These are phyloP conservation scores for Anguilla megastoma DNA, from an alignment of 2,797 vertebrate species.

Conservation along the genomic window DNA sequence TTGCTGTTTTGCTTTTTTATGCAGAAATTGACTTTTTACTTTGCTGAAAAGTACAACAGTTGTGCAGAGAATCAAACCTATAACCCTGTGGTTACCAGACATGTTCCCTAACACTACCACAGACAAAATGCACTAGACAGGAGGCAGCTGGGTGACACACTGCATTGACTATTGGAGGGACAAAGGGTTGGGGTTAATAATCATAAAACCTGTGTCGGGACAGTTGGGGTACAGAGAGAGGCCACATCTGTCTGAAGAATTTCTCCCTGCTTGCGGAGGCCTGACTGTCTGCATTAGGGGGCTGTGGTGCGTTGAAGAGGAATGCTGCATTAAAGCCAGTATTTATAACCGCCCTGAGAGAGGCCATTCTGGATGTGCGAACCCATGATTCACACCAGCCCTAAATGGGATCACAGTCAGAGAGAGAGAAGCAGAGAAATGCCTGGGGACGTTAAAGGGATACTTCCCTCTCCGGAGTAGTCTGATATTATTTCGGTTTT, in stretches of 20 bases:
- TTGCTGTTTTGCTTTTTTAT: neutral
- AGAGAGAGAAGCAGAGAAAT: neutral
- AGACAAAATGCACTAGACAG: neutral
- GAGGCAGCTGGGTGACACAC: no score
- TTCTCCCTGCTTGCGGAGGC: neutral
- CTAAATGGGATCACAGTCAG: neutral
- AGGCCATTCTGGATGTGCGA: neutral
- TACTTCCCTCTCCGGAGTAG: neutral
- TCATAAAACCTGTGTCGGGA: neutral
- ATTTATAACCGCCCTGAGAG: slow-evolving; percentile 8
- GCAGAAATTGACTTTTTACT: neutral
- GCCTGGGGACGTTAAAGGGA: neutral
- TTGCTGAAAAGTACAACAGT: neutral
- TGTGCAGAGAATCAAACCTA: neutral
- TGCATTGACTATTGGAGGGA: neutral
- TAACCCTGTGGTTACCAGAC: neutral
- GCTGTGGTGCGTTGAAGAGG: slow-evolving; percentile 18
- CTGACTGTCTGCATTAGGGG: neutral
- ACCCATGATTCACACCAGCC: slow-evolving; percentile 24
- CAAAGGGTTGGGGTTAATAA: neutral
- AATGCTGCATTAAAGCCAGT: neutral
- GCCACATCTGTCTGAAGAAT: neutral
- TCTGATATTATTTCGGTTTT: neutral
- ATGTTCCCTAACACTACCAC: neutral
- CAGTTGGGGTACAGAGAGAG: neutral